Conservation (phyloP, 35 echinoderm and acorn worm species). For the Lytechinus pictus region DNA sequence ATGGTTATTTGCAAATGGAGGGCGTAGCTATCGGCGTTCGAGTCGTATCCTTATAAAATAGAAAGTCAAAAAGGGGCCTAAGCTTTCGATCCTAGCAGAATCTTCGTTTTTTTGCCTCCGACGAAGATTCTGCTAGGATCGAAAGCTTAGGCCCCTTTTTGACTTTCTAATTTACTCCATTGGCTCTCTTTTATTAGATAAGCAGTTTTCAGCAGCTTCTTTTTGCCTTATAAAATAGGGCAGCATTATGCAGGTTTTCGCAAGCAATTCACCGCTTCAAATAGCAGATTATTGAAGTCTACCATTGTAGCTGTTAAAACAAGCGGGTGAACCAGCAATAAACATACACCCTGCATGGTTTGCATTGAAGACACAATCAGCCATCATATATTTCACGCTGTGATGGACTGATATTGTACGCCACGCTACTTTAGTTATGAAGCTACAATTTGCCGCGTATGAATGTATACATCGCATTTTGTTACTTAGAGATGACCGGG, state of each 20-base stretch:
- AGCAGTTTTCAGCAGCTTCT: no score
- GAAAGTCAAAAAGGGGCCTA: no score
- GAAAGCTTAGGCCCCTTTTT: no score
- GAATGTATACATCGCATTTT: neutral
- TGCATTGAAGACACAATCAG: neutral
- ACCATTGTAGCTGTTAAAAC: neutral
- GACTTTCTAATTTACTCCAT: no score
- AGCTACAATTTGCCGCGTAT: neutral
- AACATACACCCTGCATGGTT: neutral
- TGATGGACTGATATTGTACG: neutral
- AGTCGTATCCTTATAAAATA: neutral
- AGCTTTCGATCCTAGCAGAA: no score
- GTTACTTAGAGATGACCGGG: neutral
- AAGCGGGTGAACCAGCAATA: neutral
- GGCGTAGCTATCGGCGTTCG: neutral
- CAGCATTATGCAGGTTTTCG: conserved; percentile 2
- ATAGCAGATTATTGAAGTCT: neutral
- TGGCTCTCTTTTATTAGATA: no score
- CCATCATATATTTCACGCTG: neutral
- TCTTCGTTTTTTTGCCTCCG: no score
- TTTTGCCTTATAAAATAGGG: no score
- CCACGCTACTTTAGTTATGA: neutral
- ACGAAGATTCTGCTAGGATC: no score
- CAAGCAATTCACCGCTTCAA: neutral
- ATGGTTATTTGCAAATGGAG: neutral